Percentiles rank a stretch among this genome's conserved stretches.
These are phyloP conservation scores for Sparus aurata DNA, from an alignment of 2,797 vertebrate species.

Conservation along the genomic window DNA sequence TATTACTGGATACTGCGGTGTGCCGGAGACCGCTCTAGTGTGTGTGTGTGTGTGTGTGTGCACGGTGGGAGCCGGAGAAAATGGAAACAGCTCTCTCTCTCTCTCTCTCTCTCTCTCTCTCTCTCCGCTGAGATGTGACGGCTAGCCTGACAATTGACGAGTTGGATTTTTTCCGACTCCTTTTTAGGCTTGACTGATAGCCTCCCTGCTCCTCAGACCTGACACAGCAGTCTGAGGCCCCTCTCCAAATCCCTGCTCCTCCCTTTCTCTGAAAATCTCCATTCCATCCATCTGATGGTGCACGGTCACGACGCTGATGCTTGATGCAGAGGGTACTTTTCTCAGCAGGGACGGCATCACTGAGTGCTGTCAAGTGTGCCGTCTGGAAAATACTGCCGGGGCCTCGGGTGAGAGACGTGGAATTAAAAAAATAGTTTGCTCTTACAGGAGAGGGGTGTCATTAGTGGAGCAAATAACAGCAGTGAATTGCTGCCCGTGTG, in stretches of 20 bases:
- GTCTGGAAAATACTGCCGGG: not conserved
- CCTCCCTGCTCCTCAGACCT: slow-evolving; percentile 9
- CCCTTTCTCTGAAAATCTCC: not conserved
- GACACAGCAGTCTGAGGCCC: slow-evolving; percentile 29
- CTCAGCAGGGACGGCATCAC: slow-evolving; percentile 1
- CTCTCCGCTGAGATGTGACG: slow-evolving; percentile 29
- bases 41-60: no score
- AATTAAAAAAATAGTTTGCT: slow-evolving; percentile 25
- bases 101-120: slow-evolving; percentile 9
- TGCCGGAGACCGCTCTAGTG: slow-evolving; percentile 8
- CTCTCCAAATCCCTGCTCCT: not conserved
- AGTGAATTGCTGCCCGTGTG: slow-evolving; percentile 6
- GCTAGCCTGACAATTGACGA: slow-evolving; percentile 46
- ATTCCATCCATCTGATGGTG: not conserved
- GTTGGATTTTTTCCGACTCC: slow-evolving; percentile 6
- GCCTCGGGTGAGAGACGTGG: not conserved
- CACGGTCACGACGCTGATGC: not conserved
- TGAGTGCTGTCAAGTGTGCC: not conserved
- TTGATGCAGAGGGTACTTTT: slow-evolving; percentile 13
- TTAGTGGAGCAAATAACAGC: slow-evolving; percentile 41
- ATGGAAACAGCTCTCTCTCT: slow-evolving; percentile 37
- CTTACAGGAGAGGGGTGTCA: slow-evolving; percentile 23
- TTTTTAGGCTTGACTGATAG: slow-evolving; percentile 26
- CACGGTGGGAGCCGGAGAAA: slow-evolving; percentile 23
- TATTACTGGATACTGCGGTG: slow-evolving; percentile 47